Percentiles rank a stretch among this genome's conserved stretches.
These are phyloP conservation scores for Fragum whitleyi DNA, from an alignment of 2,888 invertebrate species.

Conservation along the genomic window DNA sequence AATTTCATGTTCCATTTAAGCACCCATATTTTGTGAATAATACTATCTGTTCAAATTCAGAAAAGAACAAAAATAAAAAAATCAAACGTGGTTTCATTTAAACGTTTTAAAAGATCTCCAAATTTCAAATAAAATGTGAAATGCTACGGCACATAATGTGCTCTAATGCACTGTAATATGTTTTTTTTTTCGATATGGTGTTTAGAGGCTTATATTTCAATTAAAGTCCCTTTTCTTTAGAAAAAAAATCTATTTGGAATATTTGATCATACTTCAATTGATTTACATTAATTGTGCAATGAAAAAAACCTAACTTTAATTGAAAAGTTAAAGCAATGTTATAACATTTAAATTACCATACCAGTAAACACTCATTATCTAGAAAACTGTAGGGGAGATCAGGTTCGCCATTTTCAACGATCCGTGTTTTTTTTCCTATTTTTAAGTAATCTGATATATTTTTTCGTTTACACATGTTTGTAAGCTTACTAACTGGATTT, in stretches of 20 bases:
- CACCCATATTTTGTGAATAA: too few relatives aligned
- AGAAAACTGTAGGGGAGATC: constrained; percentile 17
- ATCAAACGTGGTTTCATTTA: too few relatives aligned
- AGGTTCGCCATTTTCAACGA: constrained; percentile 27
- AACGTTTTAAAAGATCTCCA: too few relatives aligned
- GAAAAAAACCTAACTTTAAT: background rate
- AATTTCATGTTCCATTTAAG: too few relatives aligned
- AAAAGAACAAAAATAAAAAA: too few relatives aligned
- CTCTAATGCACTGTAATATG: too few relatives aligned
- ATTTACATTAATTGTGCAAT: background rate
- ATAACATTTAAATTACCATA: background rate
- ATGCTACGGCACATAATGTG: too few relatives aligned
- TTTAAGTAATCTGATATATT: constrained; percentile 26
- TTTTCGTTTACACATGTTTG: constrained; percentile 13
- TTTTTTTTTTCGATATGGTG: background rate
- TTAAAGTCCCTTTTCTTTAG: background rate
- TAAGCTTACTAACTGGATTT: too few relatives aligned
- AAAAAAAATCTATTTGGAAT: background rate
- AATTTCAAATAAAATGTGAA: too few relatives aligned
- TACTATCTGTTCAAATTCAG: too few relatives aligned
- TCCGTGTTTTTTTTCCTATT: constrained; percentile 12
- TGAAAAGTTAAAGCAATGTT: background rate
- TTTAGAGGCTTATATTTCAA: background rate
- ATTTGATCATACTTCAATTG: background rate
- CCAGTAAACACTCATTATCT: constrained; percentile 11